A percentile compares a stretch with the other conserved stretches of the same genome.
Conservation (phyloP, 2,113 vertebrate species). For the Seriola rivoliana region DNA sequence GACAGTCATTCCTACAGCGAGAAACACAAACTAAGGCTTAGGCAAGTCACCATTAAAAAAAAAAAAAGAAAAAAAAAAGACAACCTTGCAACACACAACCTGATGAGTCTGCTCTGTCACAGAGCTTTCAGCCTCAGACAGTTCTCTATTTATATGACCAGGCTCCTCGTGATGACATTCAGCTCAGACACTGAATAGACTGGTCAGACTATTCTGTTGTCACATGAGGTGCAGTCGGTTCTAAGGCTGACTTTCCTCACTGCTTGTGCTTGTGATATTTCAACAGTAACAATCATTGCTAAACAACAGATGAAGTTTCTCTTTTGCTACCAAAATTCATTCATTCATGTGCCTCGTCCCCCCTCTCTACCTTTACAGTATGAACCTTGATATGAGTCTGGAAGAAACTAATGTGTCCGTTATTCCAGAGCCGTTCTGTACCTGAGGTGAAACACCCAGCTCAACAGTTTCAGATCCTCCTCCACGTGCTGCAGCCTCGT, state of each 20-base stretch:
- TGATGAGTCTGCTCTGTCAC: conserved; percentile 49
- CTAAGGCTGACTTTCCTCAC: background rate
- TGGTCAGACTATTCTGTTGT: conserved; percentile 31
- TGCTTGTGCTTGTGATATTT: background rate
- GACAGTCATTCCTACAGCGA: conserved; percentile 93
- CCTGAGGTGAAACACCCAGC: background rate
- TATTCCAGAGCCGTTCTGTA: background rate
- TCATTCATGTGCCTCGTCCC: background rate
- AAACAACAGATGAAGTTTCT: background rate
- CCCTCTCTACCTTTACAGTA: background rate
- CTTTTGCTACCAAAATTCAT: background rate
- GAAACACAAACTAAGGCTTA: conserved; percentile 70
- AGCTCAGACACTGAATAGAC: conserved; percentile 21
- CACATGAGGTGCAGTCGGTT: conserved; percentile 52
- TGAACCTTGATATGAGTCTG: background rate
- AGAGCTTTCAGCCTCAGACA: conserved; percentile 20
- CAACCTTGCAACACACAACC: conserved; percentile 37
- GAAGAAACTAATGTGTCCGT: background rate
- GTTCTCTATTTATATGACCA: conserved; percentile 44
- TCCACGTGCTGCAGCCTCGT: no score
- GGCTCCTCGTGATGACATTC: conserved; percentile 47
- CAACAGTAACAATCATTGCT: background rate
- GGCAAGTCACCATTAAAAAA: background rate
- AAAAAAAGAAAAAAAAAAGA: conserved; percentile 1
- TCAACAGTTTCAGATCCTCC: no score